Evolutionary conservation across 2,113 vertebrate species (phyloP), one percentile per base, ranked within the genome.

Genomic region (Bucco capensis): DNA sequence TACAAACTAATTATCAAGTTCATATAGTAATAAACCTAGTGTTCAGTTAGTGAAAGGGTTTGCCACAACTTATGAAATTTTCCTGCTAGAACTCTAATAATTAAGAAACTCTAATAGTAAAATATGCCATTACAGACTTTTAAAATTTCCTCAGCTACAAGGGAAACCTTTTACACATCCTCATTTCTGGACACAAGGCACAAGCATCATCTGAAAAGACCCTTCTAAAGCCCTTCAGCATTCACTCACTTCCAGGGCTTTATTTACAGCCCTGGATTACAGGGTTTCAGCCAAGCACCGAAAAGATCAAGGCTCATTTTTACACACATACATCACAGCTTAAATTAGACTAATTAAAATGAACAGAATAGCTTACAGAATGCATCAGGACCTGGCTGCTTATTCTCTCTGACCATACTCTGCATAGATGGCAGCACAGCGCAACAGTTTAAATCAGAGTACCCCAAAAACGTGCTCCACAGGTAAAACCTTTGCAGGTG

Each of bases 1-100:
- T 95, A 96, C 94, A 87, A 91, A 90, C 92, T 96, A 95, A 94
- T 97, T 96, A 96, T 94, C 92, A 92, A 88, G 93, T 97, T 91
- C 60, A 94, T 91, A 89, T 65, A 71, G 91, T 80, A 96, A 95
- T 72, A 96, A 94, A 96, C 88, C 72, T 83, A 89, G 79, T 31
- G n/a, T 88, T 96, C 92, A 47, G 67, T 77, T 74, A 93, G 65
- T 58, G 54, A 96, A 95, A 81, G 17, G 13, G 30, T 21, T 5
- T 37, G 47, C 44, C 40, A 96, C 75, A 89, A 69, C 50, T 69
- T 31, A 89, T 37, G 27, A 93, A 74, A 71, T 93, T 94, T 88
- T 80, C 67, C 92, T 81, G 54, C 33, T 91, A 77, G 42, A 83
- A 77, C 51, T 74, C 31, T 31, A 91, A 82, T 73, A 73, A 61